Evolutionary conservation across 2,113 vertebrate genomes (phyloP).

Genomic region (Bos javanicus): DNA sequence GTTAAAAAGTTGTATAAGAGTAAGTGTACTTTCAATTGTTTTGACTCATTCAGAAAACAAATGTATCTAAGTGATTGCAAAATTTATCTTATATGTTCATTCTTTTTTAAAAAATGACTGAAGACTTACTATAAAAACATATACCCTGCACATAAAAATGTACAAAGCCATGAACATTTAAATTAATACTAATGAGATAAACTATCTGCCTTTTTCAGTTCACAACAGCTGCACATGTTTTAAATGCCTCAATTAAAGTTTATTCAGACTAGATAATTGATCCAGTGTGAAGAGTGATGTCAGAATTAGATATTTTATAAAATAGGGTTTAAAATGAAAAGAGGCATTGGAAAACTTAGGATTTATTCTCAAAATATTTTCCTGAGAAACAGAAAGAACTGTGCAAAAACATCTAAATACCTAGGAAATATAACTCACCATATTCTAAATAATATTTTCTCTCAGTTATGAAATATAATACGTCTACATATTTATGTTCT

Average conservation of each 20-base stretch:
- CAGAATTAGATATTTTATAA: constrained; percentile 65
- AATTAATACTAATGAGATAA: constrained; percentile 80
- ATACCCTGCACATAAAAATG: constrained; percentile 71
- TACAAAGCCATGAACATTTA: constrained; percentile 74
- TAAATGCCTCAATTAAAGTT: constrained; percentile 82
- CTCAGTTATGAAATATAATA: constrained; percentile 36
- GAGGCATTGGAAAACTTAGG: constrained; percentile 66
- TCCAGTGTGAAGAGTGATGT: constrained; percentile 74
- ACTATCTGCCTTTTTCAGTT: constrained; percentile 72
- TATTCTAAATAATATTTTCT: constrained; percentile 46
- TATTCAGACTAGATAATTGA: constrained; percentile 80
- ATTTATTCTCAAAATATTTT: constrained; percentile 72
- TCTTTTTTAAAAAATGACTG: constrained; percentile 64
- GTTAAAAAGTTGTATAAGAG: background rate
- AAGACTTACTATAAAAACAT: constrained; percentile 70
- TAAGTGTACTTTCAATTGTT: background rate
- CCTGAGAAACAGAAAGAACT: constrained; percentile 62
- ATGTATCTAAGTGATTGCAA: constrained; percentile 63
- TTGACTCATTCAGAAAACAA: constrained; percentile 69
- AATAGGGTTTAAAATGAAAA: constrained; percentile 72
- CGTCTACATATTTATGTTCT: constrained; percentile 26
- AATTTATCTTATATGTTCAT: constrained; percentile 61
- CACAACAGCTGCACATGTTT: constrained; percentile 76
- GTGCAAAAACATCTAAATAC: constrained; percentile 53
- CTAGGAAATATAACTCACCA: constrained; percentile 46